A percentile compares a stretch with the other conserved stretches of the same genome.
Evolutionary conservation across 2,888 invertebrate genomes (phyloP).

Genomic region (Rhagonycha lutea): DNA sequence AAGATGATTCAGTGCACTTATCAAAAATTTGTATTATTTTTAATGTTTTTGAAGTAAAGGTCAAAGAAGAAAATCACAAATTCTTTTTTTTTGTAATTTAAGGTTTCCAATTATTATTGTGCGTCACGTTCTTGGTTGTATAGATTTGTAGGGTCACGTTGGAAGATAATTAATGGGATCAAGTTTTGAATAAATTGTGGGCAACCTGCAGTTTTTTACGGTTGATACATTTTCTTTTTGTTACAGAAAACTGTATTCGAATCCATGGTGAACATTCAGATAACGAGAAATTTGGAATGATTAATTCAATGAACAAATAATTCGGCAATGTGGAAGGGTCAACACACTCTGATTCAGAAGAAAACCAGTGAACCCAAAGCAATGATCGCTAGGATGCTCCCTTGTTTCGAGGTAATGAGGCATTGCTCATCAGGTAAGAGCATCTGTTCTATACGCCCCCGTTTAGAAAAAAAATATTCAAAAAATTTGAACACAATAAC

Average conservation of each 20-base stretch:
- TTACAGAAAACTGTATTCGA: too few species aligned
- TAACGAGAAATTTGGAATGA: too few species aligned
- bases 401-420: background rate
- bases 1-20: background rate
- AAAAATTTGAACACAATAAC: background rate
- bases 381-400: background rate
- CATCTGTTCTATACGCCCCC: background rate
- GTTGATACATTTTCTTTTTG: too few species aligned
- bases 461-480: background rate
- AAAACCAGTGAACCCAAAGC: background rate
- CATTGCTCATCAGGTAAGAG: background rate
- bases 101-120: too few species aligned
- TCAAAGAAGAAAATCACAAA: background rate
- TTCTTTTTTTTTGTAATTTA: background rate
- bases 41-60: background rate
- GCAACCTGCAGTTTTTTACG: background rate
- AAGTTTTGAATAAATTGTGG: background rate
- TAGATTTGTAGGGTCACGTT: too few species aligned
- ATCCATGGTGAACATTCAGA: too few species aligned
- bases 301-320: background rate
- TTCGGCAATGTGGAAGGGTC: background rate
- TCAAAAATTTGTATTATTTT: background rate
- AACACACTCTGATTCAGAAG: background rate
- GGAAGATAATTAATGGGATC: too few species aligned
- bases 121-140: too few species aligned